phyloP scores from a whole-genome alignment of 2,113 vertebrate genomes.

The Thunnus maccoyii region DNA sequence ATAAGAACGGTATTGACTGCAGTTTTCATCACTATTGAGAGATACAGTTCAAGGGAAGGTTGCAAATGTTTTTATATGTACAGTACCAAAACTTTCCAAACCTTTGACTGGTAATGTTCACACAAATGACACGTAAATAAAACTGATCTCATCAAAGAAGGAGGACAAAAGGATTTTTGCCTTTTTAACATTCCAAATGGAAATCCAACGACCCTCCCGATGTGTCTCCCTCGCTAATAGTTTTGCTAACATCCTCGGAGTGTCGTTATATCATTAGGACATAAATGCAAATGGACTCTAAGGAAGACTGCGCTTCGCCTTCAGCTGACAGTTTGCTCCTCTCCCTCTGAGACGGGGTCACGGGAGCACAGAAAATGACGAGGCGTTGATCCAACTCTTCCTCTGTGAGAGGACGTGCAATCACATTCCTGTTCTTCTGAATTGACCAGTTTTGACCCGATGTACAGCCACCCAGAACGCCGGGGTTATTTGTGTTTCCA shows the following conservation, averaged over 20 bases:
- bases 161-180: slow-evolving; percentile 8
- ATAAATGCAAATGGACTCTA: slow-evolving; percentile 48
- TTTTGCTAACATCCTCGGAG: slow-evolving; percentile 15
- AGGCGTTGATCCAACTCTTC: slow-evolving; percentile 10
- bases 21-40: too few relatives aligned
- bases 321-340: slow-evolving; percentile 30
- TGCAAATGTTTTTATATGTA: too few relatives aligned
- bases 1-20: too few relatives aligned
- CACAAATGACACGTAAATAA: not conserved
- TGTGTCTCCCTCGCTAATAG: not conserved
- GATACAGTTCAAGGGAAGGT: too few relatives aligned
- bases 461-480: slow-evolving; percentile 4
- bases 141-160: not conserved
- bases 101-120: not conserved
- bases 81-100: too few relatives aligned
- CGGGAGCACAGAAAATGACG: slow-evolving; percentile 3
- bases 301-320: slow-evolving; percentile 46
- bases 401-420: slow-evolving; percentile 1
- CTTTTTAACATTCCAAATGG: slow-evolving; percentile 11
- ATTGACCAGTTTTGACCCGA: slow-evolving; percentile 45
- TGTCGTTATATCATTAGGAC: slow-evolving; percentile 41
- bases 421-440: slow-evolving; percentile 31
- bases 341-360: slow-evolving; percentile 16
- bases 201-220: slow-evolving; percentile 10
- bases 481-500: slow-evolving; percentile 29